A percentile compares a stretch with the other conserved stretches of the same genome.
These are phyloP conservation scores for Artibeus lituratus DNA, from an alignment of 2,797 vertebrate species.

Conservation along the genomic window DNA sequence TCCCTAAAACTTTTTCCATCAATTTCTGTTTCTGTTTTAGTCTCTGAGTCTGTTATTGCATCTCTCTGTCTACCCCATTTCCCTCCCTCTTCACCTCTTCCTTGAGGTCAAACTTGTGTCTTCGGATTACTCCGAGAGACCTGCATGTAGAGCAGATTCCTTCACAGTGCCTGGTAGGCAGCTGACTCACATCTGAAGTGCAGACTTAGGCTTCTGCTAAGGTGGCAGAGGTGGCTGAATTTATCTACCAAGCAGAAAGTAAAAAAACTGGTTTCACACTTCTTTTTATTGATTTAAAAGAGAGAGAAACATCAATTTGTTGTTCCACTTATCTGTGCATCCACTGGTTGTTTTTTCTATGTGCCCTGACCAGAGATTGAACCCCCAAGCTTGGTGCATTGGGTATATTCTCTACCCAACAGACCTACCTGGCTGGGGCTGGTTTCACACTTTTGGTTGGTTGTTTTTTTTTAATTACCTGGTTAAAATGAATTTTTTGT, in stretches of 20 bases:
- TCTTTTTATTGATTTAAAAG: background rate
- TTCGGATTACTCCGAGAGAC: background rate
- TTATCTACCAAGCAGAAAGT: background rate
- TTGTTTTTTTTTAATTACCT: background rate
- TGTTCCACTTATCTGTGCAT: too few relatives aligned
- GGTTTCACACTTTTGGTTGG: too few relatives aligned
- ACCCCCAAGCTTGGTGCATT: too few relatives aligned
- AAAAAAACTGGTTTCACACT: background rate
- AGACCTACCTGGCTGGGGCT: too few relatives aligned
- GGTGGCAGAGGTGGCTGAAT: background rate
- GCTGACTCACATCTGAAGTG: background rate
- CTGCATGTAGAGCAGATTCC: background rate
- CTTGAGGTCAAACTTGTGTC: background rate
- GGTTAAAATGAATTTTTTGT: background rate
- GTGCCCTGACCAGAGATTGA: too few relatives aligned
- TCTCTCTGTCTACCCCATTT: background rate
- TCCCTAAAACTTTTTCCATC: background rate
- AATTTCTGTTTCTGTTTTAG: background rate
- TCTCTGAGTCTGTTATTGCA: background rate
- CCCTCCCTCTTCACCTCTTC: background rate
- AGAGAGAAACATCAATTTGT: too few relatives aligned
- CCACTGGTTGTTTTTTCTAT: too few relatives aligned
- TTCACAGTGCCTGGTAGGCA: background rate
- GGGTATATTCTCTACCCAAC: too few relatives aligned
- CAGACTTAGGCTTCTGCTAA: background rate